Conservation (phyloP, 2,113 vertebrate genomes). For the Phalacrocorax aristotelis region DNA sequence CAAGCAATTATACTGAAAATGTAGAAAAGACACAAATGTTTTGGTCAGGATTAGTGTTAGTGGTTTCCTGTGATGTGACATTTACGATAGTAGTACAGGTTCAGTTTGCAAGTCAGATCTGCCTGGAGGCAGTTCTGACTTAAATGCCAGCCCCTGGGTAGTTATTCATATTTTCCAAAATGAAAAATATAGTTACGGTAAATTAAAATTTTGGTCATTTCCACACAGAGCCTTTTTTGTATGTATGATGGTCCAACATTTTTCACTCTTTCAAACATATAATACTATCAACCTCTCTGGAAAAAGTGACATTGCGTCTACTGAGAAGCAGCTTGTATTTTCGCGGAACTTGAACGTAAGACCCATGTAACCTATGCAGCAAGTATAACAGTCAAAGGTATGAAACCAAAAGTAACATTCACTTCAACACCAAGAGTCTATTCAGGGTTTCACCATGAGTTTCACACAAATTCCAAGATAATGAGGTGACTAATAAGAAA, state of each 20-base stretch:
- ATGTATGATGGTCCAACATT: neutral
- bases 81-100: slow-evolving; percentile 58
- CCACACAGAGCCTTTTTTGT: neutral
- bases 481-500: neutral
- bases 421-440: neutral
- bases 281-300: neutral
- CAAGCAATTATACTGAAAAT: slow-evolving; percentile 50
- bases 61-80: slow-evolving; percentile 56
- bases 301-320: neutral
- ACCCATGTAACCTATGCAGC: neutral
- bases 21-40: slow-evolving; percentile 45
- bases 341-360: neutral
- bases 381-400: neutral
- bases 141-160: slow-evolving; percentile 52
- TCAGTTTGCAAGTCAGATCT: slow-evolving; percentile 58
- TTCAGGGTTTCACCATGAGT: neutral
- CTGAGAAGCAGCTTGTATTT: neutral
- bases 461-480: neutral
- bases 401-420: neutral
- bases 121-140: slow-evolving; percentile 49
- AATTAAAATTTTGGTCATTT: slow-evolving; percentile 40
- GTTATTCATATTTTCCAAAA: slow-evolving; percentile 57
- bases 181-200: slow-evolving; percentile 26
- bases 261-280: slow-evolving; percentile 7
- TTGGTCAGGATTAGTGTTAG: slow-evolving; percentile 50